Conservation (phyloP, 2,797 vertebrate species). For the Crenichthys baileyi region DNA sequence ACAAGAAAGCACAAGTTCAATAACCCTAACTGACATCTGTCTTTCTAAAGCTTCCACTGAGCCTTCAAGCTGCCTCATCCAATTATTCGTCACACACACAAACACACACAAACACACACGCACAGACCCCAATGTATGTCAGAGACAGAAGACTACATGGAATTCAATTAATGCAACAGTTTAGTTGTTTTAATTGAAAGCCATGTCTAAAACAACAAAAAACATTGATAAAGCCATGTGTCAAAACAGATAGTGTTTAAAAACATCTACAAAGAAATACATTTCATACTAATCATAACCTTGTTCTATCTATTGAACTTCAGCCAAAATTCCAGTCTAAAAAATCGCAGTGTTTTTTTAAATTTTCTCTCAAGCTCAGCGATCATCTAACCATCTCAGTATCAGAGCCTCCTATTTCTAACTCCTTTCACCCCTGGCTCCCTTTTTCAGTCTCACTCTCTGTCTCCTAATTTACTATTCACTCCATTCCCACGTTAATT, state of each 20-base stretch:
- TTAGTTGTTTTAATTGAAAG: neutral
- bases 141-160: neutral
- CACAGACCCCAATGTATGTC: neutral
- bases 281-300: neutral
- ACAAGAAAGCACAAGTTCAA: conserved; percentile 30
- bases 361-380: neutral
- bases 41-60: conserved; percentile 39
- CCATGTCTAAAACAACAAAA: neutral
- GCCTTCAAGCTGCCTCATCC: conserved; percentile 27
- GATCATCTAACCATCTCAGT: neutral
- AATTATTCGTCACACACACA: conserved; percentile 1
- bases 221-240: neutral
- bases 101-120: no score
- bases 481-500: conserved; percentile 4
- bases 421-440: neutral
- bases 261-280: neutral
- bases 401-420: conserved; percentile 12
- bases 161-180: neutral
- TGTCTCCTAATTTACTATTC: neutral
- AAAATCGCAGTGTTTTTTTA: neutral
- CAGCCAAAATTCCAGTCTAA: neutral
- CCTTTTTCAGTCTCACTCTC: neutral
- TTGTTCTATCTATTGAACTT: neutral
- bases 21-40: conserved; percentile 41
- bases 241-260: neutral